phyloP scores from a whole-genome alignment of 1,140 invertebrate genomes.

The Stegodyphus mimosarum region DNA sequence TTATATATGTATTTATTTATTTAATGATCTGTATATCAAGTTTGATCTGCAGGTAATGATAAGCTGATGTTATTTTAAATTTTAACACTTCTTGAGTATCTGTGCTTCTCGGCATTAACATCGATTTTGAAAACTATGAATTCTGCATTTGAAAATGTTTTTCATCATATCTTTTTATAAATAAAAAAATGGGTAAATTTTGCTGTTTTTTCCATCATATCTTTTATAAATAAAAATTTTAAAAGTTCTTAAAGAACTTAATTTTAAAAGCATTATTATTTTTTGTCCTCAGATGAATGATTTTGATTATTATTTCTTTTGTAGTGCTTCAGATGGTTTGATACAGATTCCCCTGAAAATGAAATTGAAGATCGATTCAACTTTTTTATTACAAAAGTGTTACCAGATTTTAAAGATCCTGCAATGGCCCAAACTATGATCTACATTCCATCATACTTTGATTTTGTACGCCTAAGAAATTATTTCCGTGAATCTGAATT shows the following conservation, averaged over 20 bases:
- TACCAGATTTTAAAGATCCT: conserved; percentile 83
- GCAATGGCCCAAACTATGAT: conserved; percentile 89
- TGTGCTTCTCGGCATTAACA: too few relatives aligned
- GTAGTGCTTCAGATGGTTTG: conserved; percentile 77
- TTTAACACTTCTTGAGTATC: too few relatives aligned
- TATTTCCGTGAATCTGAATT: conserved; percentile 77
- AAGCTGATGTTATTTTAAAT: too few relatives aligned
- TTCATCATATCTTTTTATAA: conserved; percentile 61
- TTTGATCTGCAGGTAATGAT: too few relatives aligned
- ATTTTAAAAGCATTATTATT: not conserved
- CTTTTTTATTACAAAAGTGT: conserved; percentile 86
- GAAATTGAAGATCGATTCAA: conserved; percentile 85
- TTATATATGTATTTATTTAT: too few relatives aligned
- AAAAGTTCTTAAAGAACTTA: not conserved
- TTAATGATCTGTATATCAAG: too few relatives aligned
- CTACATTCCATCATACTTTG: conserved; percentile 94
- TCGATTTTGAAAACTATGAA: too few relatives aligned
- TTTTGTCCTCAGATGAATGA: not conserved
- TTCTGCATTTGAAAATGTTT: not conserved
- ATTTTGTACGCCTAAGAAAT: conserved; percentile 92
- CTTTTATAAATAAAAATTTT: conserved; percentile 49
- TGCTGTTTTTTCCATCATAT: conserved; percentile 50
- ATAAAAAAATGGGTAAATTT: too few relatives aligned
- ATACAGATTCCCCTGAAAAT: conserved; percentile 71
- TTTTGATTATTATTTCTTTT: conserved; percentile 62